Evolutionary conservation across 2,797 vertebrate genomes (phyloP), one percentile per base, ranked within the genome.

Genomic region (Ficedula albicollis): DNA sequence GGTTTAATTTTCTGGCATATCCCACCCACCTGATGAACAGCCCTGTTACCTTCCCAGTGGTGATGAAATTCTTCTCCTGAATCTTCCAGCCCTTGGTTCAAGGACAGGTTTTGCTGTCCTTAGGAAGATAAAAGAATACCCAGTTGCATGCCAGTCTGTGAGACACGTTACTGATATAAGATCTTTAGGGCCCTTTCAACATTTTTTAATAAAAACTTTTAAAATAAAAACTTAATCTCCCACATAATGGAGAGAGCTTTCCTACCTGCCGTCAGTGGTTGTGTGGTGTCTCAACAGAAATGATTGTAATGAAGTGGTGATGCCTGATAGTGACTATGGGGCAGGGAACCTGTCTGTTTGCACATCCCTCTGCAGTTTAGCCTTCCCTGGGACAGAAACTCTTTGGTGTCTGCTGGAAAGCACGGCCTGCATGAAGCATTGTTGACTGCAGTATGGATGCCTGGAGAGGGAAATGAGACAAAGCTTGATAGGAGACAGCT

Each of bases 161-260:
- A 60, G 55, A 52, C 6, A 10, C 0, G 1, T n/a, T 36, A 17
- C 10, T 30, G 22, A 8, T 26, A 13, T 26, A 52, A 62, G 23
- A 60, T 11, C 6, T 34, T 62, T 13, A 62, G 56, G 21, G 34
- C 9, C 17, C 12, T 80, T 88, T 46, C 48, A n/a, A 38, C 12
- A 9, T 10, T 63, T 79, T 88, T 68, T 21, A 83, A 63, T 67
- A 63, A 84, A 67, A 27, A 32, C 11, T 77, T 11, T 62, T 88
- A 64, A 15, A 83, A 56, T 63, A 67, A 86, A 67, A 27, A 26
- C 10, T 58, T 63, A 25, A 43, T 44, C 39, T 59, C 41, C 32
- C 23, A 19, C 10, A 1, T 26, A 66, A 64, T 0, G 0, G 25
- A n/a, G 49, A 56, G 25, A 44, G 8, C 15, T 46, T 83, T 90